These are phyloP conservation scores for Tinea semifulvella DNA, from an alignment of 2,888 invertebrate genomes.

Conservation along the genomic window DNA sequence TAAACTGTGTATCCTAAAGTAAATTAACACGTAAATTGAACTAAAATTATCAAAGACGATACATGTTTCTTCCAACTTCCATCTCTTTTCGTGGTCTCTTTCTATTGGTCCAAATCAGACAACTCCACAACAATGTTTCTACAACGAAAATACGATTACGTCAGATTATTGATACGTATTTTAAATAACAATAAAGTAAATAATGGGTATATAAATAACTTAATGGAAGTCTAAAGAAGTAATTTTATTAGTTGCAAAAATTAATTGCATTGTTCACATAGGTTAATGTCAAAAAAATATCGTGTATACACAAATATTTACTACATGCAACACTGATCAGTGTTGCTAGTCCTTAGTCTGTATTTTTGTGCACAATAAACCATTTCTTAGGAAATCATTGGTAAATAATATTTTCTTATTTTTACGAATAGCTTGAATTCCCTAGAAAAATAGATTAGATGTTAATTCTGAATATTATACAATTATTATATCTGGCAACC, in stretches of 20 bases:
- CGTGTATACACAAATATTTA: background rate
- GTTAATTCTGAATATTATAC: too few species aligned
- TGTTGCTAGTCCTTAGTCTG: background rate
- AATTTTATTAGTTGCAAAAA: background rate
- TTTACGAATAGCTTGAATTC: too few species aligned
- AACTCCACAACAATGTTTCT: background rate
- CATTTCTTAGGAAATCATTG: too few species aligned
- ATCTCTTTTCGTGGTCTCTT: constrained; percentile 62
- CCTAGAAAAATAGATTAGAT: too few species aligned
- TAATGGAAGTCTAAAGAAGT: background rate
- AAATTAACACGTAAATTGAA: constrained; percentile 6
- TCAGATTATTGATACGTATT: background rate
- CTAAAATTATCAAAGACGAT: constrained; percentile 4
- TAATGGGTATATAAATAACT: background rate
- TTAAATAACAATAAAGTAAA: background rate
- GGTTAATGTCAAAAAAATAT: background rate
- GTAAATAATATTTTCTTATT: too few species aligned
- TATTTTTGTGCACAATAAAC: too few species aligned
- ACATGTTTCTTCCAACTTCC: constrained; percentile 43
- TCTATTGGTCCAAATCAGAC: constrained; percentile 67
- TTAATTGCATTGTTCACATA: background rate
- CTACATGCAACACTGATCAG: background rate
- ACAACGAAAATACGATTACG: background rate
- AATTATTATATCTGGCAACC: constrained; percentile 36
- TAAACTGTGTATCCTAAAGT: constrained; percentile 32